A percentile compares a stretch with the other conserved stretches of the same genome.
These are phyloP conservation scores for Salvelinus namaycush DNA, from an alignment of 2,113 vertebrate species.

Conservation along the genomic window DNA sequence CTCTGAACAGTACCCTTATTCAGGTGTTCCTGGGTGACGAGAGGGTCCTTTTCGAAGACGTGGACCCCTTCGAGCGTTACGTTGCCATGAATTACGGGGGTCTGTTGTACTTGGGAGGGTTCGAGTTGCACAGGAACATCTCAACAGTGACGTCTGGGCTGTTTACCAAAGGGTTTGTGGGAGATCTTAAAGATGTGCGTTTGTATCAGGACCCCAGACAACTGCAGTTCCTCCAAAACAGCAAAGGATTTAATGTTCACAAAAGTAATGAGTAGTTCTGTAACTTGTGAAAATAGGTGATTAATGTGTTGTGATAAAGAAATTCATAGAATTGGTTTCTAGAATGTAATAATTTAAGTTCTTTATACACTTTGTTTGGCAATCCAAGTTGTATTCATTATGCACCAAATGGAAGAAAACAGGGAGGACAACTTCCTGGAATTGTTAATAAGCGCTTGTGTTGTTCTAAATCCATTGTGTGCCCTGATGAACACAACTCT, in stretches of 20 bases:
- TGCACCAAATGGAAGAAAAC: slow-evolving; percentile 30
- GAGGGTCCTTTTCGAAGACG: slow-evolving; percentile 75
- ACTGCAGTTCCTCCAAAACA: slow-evolving; percentile 67
- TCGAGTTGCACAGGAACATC: slow-evolving; percentile 77
- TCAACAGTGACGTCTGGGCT: slow-evolving; percentile 72
- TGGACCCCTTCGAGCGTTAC: slow-evolving; percentile 79
- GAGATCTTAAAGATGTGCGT: slow-evolving; percentile 79
- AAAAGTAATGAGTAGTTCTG: slow-evolving; percentile 61
- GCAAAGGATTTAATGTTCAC: slow-evolving; percentile 83
- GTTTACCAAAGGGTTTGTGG: slow-evolving; percentile 79
- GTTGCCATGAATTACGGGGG: slow-evolving; percentile 81
- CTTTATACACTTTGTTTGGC: neutral
- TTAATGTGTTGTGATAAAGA: neutral
- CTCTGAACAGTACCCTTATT: slow-evolving; percentile 77
- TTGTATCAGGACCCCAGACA: slow-evolving; percentile 81
- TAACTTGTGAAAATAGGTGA: neutral
- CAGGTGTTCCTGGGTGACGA: slow-evolving; percentile 74
- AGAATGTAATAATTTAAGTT: neutral
- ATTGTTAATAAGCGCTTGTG: too few species aligned
- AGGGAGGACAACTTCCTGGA: too few species aligned
- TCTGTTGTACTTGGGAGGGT: slow-evolving; percentile 82
- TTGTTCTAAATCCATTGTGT: too few species aligned
- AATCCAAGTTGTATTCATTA: neutral
- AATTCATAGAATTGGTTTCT: neutral
- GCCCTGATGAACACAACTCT: too few species aligned